Base-by-base conservation (phyloP, 92 coral and sea anemone genomes). In the Palythoa grandiflora region DNA sequence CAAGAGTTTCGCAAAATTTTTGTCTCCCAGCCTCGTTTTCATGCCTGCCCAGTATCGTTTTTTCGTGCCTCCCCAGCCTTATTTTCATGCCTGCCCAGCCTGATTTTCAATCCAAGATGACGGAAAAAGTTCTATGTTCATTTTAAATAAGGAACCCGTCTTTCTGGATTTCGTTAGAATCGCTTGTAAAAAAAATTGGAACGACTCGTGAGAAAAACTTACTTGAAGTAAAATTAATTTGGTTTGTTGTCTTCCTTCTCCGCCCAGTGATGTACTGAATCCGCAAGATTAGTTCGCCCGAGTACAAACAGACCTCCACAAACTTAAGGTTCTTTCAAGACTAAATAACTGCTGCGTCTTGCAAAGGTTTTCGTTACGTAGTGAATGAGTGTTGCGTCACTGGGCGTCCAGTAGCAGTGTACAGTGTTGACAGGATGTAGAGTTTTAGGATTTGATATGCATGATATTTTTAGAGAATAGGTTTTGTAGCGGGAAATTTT, bases 171-270 rank as follows among this genome's bases (percentile, higher is more conserved):
- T 44, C 37, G 21, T 20, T 9, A 38, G 44, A 63, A 13, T 19
- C 61, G 10, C 40, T 48, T 65, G 86, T 48, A 65, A 81, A 66
- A 66, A 44, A 44, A 81, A 20, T 7, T 48, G 40, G 75, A 63
- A 59, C 7, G 66, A 53, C 40, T 66, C 73, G 6, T 66, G 61
- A 5, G 11, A 47, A 19, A 48, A 66, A 13, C 38, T 19, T 80
- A 48, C n/a, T 17, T 38, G 28, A 21, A 63, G 11, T 61, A 63
- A 65, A 3, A 2, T 21, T 65, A 65, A 66, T 59, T 13, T 5
- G 59, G 12, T 77, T 19, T 28, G 13, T 20, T 7, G 13, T 39
- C 21, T 61, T 60, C 1, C 44, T 17, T 81, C 44, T 2, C 16
- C 86, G 86, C 47, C 61, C 35, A 10, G 36, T 60, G 59, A 66